Base-by-base conservation (phyloP, 2,888 invertebrate genomes). In the Lycophotia porphyrea region DNA sequence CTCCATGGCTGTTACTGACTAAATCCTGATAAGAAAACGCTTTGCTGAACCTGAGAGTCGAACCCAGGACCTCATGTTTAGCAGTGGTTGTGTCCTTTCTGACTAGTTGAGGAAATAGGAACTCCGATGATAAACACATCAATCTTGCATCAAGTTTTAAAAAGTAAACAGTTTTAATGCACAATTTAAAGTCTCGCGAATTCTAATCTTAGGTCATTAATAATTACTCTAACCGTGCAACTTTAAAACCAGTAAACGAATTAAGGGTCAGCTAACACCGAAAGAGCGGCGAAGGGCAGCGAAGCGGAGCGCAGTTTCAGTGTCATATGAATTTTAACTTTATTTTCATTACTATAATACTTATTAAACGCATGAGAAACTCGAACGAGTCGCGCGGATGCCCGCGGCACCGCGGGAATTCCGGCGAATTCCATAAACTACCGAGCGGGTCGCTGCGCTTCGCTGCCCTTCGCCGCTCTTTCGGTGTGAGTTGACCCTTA, bases 191-290 rank as follows among this genome's bases (percentile, higher is more conserved):
- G 71, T 79, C 82, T 68, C 27, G 58, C 58, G 7, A 55, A 84
- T 64, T 63, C 39, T 58, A 69, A 55, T 55, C 39, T 5, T 34
- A 39, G 65, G 65, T 47, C 73, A 63, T 71, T n/a, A n/a, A n/a
- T n/a, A n/a, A n/a, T n/a, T 74, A 82, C 34, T 72, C 55, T 61
- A 66, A 80, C n/a, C n/a, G 65, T 9, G 27, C 66, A 52, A 66
- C 27, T 80, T 75, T 63, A 80, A 61, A 81, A 63, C 8, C 80
- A 65, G 71, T 58, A 63, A 82, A 84, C 61, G 49, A 49, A 69
- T 80, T 74, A 15, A 84, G n/a, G n/a, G n/a, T n/a, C n/a, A n/a
- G n/a, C n/a, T n/a, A n/a, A n/a, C n/a, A n/a, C n/a, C n/a, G n/a
- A n/a, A n/a, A n/a, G n/a, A n/a, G n/a, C n/a, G n/a, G n/a, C n/a